These are phyloP conservation scores for Lagodon rhomboides DNA, from an alignment of 2,797 vertebrate genomes.

Conservation along the genomic window DNA sequence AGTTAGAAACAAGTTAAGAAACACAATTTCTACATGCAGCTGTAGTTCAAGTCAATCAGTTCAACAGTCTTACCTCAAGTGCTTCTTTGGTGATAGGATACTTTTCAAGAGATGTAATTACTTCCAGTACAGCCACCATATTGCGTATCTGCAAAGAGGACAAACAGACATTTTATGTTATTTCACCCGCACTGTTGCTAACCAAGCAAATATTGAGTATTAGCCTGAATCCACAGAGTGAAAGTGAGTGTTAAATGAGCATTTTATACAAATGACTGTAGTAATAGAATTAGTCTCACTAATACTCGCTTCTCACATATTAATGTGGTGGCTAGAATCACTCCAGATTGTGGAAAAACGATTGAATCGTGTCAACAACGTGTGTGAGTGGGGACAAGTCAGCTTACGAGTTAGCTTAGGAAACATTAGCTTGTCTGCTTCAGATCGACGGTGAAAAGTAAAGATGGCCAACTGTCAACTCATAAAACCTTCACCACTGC, in stretches of 20 bases:
- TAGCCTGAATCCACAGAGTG: neutral
- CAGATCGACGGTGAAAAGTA: slow-evolving; percentile 57
- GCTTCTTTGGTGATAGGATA: slow-evolving; percentile 99
- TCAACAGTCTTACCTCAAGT: slow-evolving; percentile 89
- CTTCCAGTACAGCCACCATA: slow-evolving; percentile 98
- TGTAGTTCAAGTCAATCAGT: neutral
- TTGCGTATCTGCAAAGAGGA: slow-evolving; percentile 92
- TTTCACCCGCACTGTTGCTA: neutral
- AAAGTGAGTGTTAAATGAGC: neutral
- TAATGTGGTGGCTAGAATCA: neutral
- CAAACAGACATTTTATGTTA: slow-evolving; percentile 17
- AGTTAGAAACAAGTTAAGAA: slow-evolving; percentile 17
- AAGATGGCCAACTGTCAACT: slow-evolving; percentile 66
- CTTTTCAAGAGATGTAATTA: slow-evolving; percentile 97
- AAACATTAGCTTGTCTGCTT: slow-evolving; percentile 47
- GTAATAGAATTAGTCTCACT: neutral
- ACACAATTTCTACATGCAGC: neutral
- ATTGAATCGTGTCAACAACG: slow-evolving; percentile 26
- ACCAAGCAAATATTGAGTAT: neutral
- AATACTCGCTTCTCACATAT: neutral
- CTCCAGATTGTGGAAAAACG: neutral
- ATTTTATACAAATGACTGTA: neutral
- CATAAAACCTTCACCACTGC: neutral
- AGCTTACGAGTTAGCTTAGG: slow-evolving; percentile 38
- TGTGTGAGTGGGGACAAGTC: slow-evolving; percentile 34